Percentiles rank a stretch among this genome's conserved stretches.
Conservation (phyloP, 1,140 invertebrate species). For the Cepaea nemoralis region DNA sequence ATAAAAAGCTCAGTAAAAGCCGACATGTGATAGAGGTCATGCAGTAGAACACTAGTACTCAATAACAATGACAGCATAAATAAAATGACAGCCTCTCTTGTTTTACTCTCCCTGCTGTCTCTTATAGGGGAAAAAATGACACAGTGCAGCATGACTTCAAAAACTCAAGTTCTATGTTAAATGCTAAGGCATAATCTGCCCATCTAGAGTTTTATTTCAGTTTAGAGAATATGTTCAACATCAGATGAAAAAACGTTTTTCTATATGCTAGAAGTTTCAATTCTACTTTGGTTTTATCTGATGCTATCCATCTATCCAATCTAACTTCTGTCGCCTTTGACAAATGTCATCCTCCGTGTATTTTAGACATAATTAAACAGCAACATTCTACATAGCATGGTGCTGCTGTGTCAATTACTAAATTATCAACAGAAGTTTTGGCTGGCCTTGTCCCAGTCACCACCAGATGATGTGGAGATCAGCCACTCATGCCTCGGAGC, state of each 20-base stretch:
- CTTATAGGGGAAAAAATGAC: neutral
- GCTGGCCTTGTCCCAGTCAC: neutral
- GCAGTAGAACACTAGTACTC: neutral
- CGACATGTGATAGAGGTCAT: neutral
- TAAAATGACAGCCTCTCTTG: neutral
- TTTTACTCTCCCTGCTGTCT: neutral
- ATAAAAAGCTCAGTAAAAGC: neutral
- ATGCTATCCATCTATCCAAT: neutral
- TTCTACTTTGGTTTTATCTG: neutral
- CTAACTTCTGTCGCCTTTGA: neutral
- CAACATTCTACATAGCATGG: neutral
- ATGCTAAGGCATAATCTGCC: neutral
- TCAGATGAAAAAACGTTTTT: neutral
- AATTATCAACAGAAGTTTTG: neutral
- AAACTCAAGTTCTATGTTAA: no score
- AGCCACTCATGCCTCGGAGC: neutral
- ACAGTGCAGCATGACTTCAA: neutral
- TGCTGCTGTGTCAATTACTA: neutral
- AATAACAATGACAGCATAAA: neutral
- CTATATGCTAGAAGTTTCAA: neutral
- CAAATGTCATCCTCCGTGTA: neutral
- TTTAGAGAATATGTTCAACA: neutral
- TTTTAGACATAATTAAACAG: neutral
- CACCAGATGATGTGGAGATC: neutral
- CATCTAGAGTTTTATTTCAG: neutral